These are phyloP conservation scores for Heterodera carotae DNA, from an alignment of 1,140 invertebrate genomes.

Conservation along the genomic window DNA sequence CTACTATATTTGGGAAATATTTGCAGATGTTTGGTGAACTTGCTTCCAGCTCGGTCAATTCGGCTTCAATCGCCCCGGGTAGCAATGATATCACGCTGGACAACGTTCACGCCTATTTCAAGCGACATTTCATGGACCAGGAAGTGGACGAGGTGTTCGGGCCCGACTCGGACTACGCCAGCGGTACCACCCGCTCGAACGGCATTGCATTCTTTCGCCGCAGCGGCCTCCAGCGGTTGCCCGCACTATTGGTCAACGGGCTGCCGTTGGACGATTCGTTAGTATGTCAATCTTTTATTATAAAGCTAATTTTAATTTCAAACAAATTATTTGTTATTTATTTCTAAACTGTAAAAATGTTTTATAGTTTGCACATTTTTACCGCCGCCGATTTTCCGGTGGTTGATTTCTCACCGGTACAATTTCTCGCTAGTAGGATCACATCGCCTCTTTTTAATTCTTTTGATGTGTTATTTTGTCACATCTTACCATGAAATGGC, in stretches of 20 bases:
- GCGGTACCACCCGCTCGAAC: slow-evolving; percentile 72
- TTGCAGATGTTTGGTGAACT: slow-evolving; percentile 66
- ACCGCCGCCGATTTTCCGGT: too few species aligned
- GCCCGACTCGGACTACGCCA: slow-evolving; percentile 86
- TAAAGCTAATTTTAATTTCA: too few species aligned
- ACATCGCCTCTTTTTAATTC: too few species aligned
- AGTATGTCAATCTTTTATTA: slow-evolving; percentile 26
- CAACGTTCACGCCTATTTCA: slow-evolving; percentile 76
- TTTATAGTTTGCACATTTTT: too few species aligned
- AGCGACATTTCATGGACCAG: slow-evolving; percentile 72
- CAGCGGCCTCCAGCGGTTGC: slow-evolving; percentile 74
- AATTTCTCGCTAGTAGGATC: too few species aligned
- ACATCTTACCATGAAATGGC: too few species aligned
- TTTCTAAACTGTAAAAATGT: too few species aligned
- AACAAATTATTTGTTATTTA: too few species aligned
- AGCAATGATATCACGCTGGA: slow-evolving; percentile 62
- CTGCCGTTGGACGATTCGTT: slow-evolving; percentile 75
- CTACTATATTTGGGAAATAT: too few species aligned
- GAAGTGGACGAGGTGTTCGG: slow-evolving; percentile 80
- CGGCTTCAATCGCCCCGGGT: not conserved
- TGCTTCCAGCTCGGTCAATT: slow-evolving; percentile 67
- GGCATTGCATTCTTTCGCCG: slow-evolving; percentile 78
- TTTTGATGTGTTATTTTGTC: too few species aligned
- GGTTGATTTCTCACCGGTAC: too few species aligned
- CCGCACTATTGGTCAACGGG: slow-evolving; percentile 85